Conservation (phyloP, 2,113 vertebrate genomes). For the Apistogramma diplotaenia region DNA sequence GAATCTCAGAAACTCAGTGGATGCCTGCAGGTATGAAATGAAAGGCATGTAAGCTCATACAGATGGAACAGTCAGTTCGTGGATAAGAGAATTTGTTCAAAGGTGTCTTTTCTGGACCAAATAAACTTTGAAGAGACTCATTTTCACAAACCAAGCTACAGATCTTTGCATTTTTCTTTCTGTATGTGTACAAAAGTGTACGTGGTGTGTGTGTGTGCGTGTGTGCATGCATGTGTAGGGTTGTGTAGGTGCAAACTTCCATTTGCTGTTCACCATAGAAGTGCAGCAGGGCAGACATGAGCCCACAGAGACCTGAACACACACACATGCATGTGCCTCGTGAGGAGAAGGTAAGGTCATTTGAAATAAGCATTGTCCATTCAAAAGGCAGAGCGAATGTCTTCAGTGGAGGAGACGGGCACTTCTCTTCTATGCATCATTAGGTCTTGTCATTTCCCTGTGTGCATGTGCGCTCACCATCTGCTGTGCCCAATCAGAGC, state of each 20-base stretch:
- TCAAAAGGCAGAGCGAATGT: conserved; percentile 36
- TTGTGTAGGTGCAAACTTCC: neutral
- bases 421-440: conserved; percentile 62
- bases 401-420: conserved; percentile 52
- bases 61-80: neutral
- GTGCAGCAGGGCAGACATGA: neutral
- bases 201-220: neutral
- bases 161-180: neutral
- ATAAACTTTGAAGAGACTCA: neutral
- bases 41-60: neutral
- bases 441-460: conserved; percentile 44
- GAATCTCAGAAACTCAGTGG: neutral
- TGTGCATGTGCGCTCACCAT: conserved; percentile 30
- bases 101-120: neutral
- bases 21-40: neutral
- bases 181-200: neutral
- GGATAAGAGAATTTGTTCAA: neutral
- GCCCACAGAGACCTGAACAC: neutral
- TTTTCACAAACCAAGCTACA: neutral
- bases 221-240: neutral
- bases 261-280: neutral
- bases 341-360: conserved; percentile 48
- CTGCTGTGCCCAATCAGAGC: conserved; percentile 47
- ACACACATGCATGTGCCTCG: conserved; percentile 15
- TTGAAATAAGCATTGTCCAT: conserved; percentile 37